A percentile compares a stretch with the other conserved stretches of the same genome.
Conservation (phyloP, 2,113 vertebrate species). For the Eretmochelys imbricata region DNA sequence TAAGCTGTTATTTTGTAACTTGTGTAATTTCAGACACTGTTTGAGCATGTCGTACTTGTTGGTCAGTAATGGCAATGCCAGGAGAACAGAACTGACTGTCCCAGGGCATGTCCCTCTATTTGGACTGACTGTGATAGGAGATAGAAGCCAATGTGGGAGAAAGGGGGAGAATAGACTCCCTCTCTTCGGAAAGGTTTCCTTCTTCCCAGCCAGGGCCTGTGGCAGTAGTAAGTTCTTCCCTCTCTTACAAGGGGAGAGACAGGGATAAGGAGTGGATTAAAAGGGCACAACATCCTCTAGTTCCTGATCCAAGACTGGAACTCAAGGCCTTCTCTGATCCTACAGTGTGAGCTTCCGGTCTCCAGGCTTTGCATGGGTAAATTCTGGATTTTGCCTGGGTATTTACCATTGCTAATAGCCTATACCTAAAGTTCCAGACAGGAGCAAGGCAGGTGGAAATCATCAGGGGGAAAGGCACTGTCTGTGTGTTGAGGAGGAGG, state of each 20-base stretch:
- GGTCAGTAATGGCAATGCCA: slow-evolving; percentile 6
- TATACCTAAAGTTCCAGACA: not conserved
- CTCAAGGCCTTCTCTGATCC: not conserved
- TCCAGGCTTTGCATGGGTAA: not conserved
- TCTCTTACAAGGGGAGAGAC: not conserved
- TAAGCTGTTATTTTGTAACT: not conserved
- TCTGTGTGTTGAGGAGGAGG: rapidly evolving
- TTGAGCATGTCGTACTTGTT: not conserved
- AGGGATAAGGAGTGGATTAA: not conserved
- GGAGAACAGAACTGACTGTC: not conserved
- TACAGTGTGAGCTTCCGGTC: not conserved
- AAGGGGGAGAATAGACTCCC: not conserved
- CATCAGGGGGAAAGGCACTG: not conserved
- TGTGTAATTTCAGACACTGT: not conserved
- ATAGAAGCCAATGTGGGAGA: not conserved
- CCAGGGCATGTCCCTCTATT: not conserved
- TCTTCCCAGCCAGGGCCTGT: not conserved
- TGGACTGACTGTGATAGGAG: not conserved
- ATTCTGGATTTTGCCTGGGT: not conserved
- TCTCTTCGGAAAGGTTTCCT: not conserved
- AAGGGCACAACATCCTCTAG: not conserved
- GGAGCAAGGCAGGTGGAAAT: not conserved
- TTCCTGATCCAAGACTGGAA: not conserved
- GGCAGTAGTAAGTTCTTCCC: not conserved
- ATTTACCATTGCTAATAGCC: not conserved